Conservation (phyloP, 2,113 vertebrate genomes). For the Sakesphorus luctuosus region DNA sequence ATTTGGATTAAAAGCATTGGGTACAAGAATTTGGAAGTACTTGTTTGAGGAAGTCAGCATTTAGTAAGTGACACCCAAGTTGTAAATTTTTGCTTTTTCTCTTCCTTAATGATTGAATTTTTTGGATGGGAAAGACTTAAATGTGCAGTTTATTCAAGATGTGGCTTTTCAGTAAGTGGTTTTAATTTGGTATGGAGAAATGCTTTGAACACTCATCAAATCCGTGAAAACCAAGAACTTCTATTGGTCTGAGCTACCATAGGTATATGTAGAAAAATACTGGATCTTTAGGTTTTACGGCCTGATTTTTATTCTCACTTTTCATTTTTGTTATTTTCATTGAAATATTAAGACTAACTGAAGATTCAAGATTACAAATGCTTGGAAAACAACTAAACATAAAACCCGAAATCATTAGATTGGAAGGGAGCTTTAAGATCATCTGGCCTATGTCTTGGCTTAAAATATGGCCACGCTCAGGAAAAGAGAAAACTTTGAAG, state of each 20-base stretch:
- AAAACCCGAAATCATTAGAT: background rate
- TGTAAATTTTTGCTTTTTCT: background rate
- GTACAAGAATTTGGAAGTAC: background rate
- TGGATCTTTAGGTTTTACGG: background rate
- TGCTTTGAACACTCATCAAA: background rate
- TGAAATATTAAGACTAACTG: background rate
- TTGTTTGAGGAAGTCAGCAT: background rate
- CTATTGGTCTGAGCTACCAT: background rate
- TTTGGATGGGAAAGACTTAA: background rate
- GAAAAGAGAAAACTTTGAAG: background rate
- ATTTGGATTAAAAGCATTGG: background rate
- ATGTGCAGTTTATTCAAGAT: background rate
- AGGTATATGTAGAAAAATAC: background rate
- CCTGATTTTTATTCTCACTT: background rate
- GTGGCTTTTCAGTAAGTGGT: background rate
- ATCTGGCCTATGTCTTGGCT: background rate
- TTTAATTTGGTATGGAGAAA: background rate
- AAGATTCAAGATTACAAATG: background rate
- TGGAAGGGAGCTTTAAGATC: background rate
- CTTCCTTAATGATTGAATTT: background rate
- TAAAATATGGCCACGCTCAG: background rate
- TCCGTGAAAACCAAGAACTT: background rate
- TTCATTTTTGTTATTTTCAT: background rate
- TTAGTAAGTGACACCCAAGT: background rate
- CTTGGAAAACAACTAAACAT: background rate